Percentiles rank a stretch among this genome's conserved stretches.
These are phyloP conservation scores for Plestiodon gilberti DNA, from an alignment of 2,113 vertebrate species.

Conservation along the genomic window DNA sequence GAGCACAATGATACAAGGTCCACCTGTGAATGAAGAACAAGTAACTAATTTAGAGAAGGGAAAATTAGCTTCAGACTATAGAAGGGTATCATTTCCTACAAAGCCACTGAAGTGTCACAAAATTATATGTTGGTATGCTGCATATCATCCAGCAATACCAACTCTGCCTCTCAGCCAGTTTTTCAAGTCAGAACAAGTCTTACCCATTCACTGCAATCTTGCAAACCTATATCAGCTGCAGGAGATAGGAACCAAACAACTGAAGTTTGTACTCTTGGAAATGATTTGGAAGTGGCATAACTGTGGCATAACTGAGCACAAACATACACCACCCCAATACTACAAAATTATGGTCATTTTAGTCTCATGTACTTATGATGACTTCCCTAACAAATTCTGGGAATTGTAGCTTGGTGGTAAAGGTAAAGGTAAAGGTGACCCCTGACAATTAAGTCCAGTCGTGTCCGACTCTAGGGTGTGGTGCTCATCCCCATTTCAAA, in stretches of 20 bases:
- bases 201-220: conserved; percentile 12
- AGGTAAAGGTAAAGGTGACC: too few species aligned
- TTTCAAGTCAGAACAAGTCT: conserved; percentile 33
- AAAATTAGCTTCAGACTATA: accelerated
- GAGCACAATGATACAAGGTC: background rate
- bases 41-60: background rate
- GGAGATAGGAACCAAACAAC: background rate
- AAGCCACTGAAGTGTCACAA: background rate
- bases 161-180: background rate
- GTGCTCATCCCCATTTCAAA: too few species aligned
- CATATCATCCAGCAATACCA: background rate
- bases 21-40: background rate
- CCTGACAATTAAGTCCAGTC: too few species aligned
- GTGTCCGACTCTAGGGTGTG: too few species aligned
- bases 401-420: background rate
- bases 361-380: background rate
- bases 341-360: background rate
- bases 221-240: conserved; percentile 34
- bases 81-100: background rate
- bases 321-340: background rate
- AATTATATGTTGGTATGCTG: background rate
- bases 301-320: background rate
- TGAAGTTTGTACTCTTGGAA: background rate
- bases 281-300: background rate
- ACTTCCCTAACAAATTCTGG: background rate